Percentiles rank a stretch among this genome's conserved stretches.
These are phyloP conservation scores for Chiridota heheva DNA, from an alignment of 35 echinoderm and acorn worm species.

Conservation along the genomic window DNA sequence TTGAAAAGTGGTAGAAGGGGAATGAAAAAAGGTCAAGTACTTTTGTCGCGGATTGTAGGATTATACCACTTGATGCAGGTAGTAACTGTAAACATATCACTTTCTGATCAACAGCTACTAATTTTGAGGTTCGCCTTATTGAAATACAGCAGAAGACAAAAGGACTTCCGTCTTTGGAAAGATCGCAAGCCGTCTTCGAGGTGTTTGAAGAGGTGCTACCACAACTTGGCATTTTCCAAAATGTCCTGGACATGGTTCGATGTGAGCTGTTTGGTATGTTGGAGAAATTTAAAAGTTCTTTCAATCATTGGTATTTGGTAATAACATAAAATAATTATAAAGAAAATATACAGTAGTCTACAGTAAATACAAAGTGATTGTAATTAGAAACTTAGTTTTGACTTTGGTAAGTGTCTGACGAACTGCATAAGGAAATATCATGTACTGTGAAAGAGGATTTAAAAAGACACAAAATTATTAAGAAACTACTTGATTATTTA, in stretches of 20 bases:
- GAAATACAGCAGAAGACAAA: slow-evolving; percentile 60
- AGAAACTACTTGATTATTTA: not conserved
- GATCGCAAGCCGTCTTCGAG: slow-evolving; percentile 78
- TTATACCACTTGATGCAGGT: too few species aligned
- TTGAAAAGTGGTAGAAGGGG: too few species aligned
- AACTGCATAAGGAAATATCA: not conserved
- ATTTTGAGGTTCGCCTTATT: slow-evolving; percentile 78
- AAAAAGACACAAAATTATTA: too few species aligned
- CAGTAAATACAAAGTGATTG: not conserved
- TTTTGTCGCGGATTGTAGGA: too few species aligned
- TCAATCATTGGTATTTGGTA: too few species aligned
- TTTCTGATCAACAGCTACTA: slow-evolving; percentile 71
- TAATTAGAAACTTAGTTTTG: not conserved
- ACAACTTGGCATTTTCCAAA: slow-evolving; percentile 73
- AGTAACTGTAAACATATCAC: too few species aligned
- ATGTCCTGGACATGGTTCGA: slow-evolving; percentile 83
- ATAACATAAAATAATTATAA: too few species aligned
- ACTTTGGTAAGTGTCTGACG: not conserved
- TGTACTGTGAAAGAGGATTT: not conserved
- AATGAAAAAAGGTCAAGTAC: too few species aligned
- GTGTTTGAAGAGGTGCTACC: slow-evolving; percentile 97
- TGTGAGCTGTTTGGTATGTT: slow-evolving; percentile 93
- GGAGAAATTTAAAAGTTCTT: too few species aligned
- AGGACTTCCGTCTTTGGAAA: slow-evolving; percentile 43
- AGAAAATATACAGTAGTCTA: too few species aligned